Conservation (phyloP, 2,113 vertebrate species). For the Fulica atra region DNA sequence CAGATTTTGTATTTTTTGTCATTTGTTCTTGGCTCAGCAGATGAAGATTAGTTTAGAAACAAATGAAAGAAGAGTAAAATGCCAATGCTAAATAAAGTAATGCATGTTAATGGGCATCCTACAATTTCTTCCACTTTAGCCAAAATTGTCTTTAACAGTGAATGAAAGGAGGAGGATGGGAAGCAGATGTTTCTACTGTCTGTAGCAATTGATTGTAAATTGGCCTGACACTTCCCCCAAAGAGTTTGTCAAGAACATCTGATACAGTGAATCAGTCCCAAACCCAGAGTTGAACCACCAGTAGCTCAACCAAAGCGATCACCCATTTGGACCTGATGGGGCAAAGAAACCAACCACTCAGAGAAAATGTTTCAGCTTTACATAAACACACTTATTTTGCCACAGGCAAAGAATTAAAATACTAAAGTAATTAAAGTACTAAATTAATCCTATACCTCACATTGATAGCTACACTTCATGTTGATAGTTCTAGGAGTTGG, state of each 20-base stretch:
- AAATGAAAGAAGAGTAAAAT: constrained; percentile 37
- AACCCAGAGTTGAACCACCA: neutral
- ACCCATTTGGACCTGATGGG: neutral
- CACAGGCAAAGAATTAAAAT: neutral
- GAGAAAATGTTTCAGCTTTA: neutral
- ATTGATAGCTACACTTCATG: neutral
- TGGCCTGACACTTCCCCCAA: neutral
- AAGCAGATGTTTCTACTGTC: constrained; percentile 30
- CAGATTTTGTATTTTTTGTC: constrained; percentile 15
- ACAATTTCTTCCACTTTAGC: constrained; percentile 43
- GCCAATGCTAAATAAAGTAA: constrained; percentile 43
- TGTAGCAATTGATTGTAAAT: constrained; percentile 15
- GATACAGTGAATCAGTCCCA: neutral
- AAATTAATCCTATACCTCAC: neutral
- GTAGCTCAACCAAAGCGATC: neutral
- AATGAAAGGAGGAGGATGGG: constrained; percentile 14
- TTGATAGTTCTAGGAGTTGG: neutral
- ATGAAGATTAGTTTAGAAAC: constrained; percentile 43
- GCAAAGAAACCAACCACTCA: neutral
- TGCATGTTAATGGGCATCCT: neutral
- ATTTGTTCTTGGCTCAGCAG: constrained; percentile 47
- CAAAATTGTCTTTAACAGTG: neutral
- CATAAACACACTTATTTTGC: neutral
- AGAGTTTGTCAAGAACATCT: neutral
- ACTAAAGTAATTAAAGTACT: neutral